phyloP scores from a whole-genome alignment of 2,888 invertebrate genomes.

The Limnephilus lunatus region DNA sequence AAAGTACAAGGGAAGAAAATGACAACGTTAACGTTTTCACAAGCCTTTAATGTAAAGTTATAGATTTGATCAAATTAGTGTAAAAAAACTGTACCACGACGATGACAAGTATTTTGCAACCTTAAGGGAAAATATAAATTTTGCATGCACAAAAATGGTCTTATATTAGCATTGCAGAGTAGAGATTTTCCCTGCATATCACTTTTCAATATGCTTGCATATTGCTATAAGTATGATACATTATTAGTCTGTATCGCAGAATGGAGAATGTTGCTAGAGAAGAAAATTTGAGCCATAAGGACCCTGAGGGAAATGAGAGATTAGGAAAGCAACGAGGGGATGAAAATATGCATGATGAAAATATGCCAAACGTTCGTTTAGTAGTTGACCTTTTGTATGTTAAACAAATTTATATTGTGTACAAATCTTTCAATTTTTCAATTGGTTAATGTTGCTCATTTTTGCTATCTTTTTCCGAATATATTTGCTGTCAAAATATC shows the following conservation, averaged over 20 bases:
- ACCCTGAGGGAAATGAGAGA: neutral
- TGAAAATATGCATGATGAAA: neutral
- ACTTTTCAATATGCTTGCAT: neutral
- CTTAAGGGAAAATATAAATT: neutral
- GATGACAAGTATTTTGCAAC: neutral
- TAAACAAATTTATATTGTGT: too few relatives aligned
- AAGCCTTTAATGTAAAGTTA: neutral
- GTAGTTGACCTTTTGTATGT: neutral
- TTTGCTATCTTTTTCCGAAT: too few relatives aligned
- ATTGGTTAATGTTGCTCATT: too few relatives aligned
- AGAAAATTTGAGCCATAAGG: neutral
- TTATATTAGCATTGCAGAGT: neutral
- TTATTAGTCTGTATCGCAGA: neutral
- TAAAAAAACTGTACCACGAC: neutral
- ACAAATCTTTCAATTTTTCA: too few relatives aligned
- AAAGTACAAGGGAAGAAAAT: too few relatives aligned
- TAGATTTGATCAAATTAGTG: too few relatives aligned
- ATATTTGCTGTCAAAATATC: too few relatives aligned
- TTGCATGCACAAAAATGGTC: neutral
- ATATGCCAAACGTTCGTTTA: neutral
- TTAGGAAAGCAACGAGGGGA: neutral
- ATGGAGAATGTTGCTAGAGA: neutral
- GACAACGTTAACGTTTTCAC: too few relatives aligned
- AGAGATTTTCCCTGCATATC: neutral
- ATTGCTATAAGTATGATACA: neutral